These are phyloP conservation scores for Typhlichthys subterraneus DNA, from an alignment of 2,797 vertebrate genomes.

Conservation along the genomic window DNA sequence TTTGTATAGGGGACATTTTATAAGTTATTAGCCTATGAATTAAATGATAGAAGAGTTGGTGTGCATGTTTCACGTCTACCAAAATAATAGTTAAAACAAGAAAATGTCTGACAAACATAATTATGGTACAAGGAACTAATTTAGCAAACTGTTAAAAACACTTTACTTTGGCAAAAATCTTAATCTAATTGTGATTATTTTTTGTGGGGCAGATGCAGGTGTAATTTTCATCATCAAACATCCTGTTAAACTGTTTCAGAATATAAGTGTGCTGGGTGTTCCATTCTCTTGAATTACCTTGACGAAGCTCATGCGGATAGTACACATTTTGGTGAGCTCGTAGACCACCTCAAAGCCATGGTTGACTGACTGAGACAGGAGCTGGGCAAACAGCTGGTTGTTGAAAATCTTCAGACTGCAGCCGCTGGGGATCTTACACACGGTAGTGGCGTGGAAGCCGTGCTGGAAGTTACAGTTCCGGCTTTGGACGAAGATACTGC, in stretches of 20 bases:
- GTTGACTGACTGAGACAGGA: conserved; percentile 95
- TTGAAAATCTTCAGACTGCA: conserved; percentile 99
- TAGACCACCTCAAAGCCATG: conserved; percentile 98
- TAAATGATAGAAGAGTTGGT: no score
- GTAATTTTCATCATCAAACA: neutral
- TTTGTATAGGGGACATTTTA: neutral
- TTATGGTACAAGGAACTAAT: no score
- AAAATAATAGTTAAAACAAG: no score
- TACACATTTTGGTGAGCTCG: conserved; percentile 98
- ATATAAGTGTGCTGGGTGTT: neutral
- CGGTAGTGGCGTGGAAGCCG: conserved; percentile 95
- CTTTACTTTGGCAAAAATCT: no score
- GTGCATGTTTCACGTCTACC: no score
- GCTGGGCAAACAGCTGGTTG: conserved; percentile 97
- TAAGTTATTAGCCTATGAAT: no score
- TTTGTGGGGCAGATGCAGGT: neutral
- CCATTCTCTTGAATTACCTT: conserved; percentile 81
- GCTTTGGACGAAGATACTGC: conserved; percentile 98
- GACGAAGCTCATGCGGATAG: conserved; percentile 98
- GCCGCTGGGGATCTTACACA: conserved; percentile 98
- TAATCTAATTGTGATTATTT: no score
- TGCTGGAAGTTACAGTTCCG: conserved; percentile 99
- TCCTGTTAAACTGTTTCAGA: neutral
- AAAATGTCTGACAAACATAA: no score
- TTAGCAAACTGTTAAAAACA: no score